phyloP scores from a whole-genome alignment of 2,113 vertebrate genomes.

The Malaclemys terrapin region DNA sequence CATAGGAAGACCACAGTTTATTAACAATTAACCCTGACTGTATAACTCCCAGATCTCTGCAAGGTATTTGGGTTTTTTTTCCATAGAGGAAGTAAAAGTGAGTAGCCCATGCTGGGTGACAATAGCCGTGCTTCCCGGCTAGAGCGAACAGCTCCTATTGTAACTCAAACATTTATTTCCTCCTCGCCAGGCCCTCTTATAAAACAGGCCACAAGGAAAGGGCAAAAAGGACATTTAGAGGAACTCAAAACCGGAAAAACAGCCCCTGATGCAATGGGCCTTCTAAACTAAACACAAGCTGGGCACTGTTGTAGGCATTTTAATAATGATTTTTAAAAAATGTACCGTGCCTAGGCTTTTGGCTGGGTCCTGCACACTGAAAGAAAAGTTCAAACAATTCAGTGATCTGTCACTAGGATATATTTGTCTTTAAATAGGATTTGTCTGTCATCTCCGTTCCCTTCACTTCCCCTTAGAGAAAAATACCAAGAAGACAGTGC shows the following conservation, averaged over 20 bases:
- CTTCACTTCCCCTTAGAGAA: not conserved
- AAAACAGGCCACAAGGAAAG: constrained; percentile 62
- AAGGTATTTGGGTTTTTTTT: not conserved
- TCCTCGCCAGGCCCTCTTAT: constrained; percentile 60
- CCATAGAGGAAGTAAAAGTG: constrained; percentile 64
- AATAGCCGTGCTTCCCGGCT: constrained; percentile 66
- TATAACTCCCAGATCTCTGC: not conserved
- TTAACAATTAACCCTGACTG: not conserved
- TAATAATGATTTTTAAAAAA: constrained; percentile 37
- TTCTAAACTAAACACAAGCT: constrained; percentile 56
- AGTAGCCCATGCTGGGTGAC: constrained; percentile 67
- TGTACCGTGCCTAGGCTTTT: not conserved
- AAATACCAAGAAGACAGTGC: not conserved
- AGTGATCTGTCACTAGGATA: not conserved
- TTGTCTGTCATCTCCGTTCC: not conserved
- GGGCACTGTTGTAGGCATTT: not conserved
- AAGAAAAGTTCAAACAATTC: constrained; percentile 33
- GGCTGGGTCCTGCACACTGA: not conserved
- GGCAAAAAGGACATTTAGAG: constrained; percentile 57
- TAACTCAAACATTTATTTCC: constrained; percentile 65
- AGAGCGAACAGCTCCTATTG: constrained; percentile 57
- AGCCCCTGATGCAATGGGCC: constrained; percentile 60
- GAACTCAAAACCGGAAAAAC: constrained; percentile 53
- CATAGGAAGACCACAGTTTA: not conserved
- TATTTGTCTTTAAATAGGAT: fast-evolving